phyloP scores from a whole-genome alignment of 2,888 invertebrate genomes.

The Lasioglossum oenotherae region DNA sequence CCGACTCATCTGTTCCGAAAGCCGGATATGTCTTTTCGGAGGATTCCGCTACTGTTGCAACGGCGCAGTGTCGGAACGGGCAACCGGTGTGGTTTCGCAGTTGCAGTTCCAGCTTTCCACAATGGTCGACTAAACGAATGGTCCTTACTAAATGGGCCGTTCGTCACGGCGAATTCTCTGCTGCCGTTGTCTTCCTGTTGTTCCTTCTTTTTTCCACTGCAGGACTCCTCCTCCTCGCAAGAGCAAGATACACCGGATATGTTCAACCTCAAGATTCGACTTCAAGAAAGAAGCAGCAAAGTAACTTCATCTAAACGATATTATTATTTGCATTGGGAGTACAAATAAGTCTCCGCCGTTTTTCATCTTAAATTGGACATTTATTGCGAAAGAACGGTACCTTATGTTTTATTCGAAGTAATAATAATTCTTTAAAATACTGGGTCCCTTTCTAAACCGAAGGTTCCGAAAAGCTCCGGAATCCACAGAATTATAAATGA shows the following conservation, averaged over 20 bases:
- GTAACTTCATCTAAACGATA: no score
- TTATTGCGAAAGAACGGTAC: no score
- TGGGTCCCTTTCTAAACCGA: no score
- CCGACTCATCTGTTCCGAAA: conserved; percentile 51
- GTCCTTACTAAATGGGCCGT: conserved; percentile 34
- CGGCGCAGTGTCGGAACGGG: conserved; percentile 28
- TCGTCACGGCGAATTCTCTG: conserved; percentile 6
- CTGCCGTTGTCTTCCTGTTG: background rate
- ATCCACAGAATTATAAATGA: no score
- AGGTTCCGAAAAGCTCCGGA: no score
- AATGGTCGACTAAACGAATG: conserved; percentile 56
- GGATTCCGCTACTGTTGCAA: conserved; percentile 41
- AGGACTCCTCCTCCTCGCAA: background rate
- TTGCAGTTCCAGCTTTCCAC: conserved; percentile 37
- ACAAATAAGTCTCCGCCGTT: no score
- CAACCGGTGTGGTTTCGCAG: conserved; percentile 36
- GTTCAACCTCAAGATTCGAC: background rate
- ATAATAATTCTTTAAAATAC: no score
- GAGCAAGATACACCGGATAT: background rate
- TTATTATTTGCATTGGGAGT: no score
- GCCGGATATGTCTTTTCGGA: conserved; percentile 55
- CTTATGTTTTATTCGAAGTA: no score
- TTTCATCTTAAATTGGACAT: no score
- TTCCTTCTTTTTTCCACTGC: background rate
- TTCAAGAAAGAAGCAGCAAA: background rate